Base-by-base conservation (phyloP, 2,797 vertebrate species). In the Sebastes kiyomatsui region DNA sequence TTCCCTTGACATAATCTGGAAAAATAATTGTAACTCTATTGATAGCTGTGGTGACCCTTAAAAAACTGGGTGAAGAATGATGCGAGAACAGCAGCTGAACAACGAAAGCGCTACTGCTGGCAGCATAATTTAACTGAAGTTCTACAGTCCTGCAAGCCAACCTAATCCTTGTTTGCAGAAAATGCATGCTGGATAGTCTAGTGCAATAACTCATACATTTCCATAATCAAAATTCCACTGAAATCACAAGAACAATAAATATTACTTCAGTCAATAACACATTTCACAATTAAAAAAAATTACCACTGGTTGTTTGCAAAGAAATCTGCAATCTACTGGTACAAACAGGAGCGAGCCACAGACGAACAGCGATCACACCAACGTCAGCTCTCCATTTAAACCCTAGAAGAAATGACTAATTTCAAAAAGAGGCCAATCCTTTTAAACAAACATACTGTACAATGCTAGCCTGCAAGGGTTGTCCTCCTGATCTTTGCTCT, bases 371-470 rank as follows among this genome's bases (percentile, higher is more conserved):
- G 2, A 68, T 30, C 38, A 61, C 42, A 67, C 5, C n/a, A 62
- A 30, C 32, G 30, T 49, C 10, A 25, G 28, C 22, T 56, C 18
- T 49, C n/a, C 58, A 68, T 69, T 72, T 10, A 76, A 60, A 72
- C 27, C 65, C 18, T 13, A 20, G 16, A 56, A 30, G 33, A 32
- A 16, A 72, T 65, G 18, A 77, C 18, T 67, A 18, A 59, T 64
- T 81, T 64, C n/a, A 60, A 35, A 22, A 71, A 23, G 2, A 42
- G 6, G 59, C 22, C 64, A 66, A 61, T 16, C 33, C 3, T 25
- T 75, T 58, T 27, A 56, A 77, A 75, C 55, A 69, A 61, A 82
- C 59, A 67, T 30, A 42, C 38, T 16, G 14, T 16, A 20, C 20
- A 23, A 4, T 12, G 18, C 25, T 9, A 42, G 12, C 16, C 11